Base-by-base conservation (phyloP, 2,888 invertebrate genomes). In the Ariolimax columbianus region DNA sequence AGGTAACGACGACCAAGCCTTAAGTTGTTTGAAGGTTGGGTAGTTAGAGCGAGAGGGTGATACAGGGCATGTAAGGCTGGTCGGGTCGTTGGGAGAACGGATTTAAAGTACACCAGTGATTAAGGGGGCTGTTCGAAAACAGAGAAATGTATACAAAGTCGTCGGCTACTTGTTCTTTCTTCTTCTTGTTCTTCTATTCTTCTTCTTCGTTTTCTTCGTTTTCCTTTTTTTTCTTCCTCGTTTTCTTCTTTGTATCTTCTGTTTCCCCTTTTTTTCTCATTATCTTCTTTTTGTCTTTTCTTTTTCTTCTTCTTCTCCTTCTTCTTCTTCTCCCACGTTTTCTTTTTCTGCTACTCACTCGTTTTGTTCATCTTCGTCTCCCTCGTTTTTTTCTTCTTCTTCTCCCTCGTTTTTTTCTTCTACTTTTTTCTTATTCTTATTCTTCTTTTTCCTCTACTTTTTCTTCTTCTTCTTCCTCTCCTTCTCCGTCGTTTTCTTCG, bases 311-410 rank as follows among this genome's bases (percentile, higher is more conserved):
- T 38, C 26, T 9, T 47, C 26, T 17, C 23, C 51, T 43, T 30
- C 26, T 26, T 47, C 77, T 40, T 30, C 30, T n/a, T 43, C 14
- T 11, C 14, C 30, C 3, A 19, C 43, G 17, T 47, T n/a, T 19
- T 77, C 2, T 38, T 55, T 19, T 78, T 33, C 59, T 26, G 19
- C 2, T 26, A 23, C 4, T 59, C 23, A 17, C 23, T 23, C 26
- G 4, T 59, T 17, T 11, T 55, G 43, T 55, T 47, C 47, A 47
- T 82, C 82, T 63, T 47, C 47, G 68, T 82, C 77, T 82, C 38
- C n/a, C 70, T 81, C 40, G 36, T 51, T 47, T 38, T 63, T 26
- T 82, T 26, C 26, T 59, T 59, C 23, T 23, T 59, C 23, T 17
- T 59, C 26, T 59, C 59, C 26, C 4, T 59, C 59, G 17, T 59